Evolutionary conservation across 2,113 vertebrate species (phyloP), one percentile per base, ranked within the genome.

Genomic region (Anarrhichthys ocellatus): DNA sequence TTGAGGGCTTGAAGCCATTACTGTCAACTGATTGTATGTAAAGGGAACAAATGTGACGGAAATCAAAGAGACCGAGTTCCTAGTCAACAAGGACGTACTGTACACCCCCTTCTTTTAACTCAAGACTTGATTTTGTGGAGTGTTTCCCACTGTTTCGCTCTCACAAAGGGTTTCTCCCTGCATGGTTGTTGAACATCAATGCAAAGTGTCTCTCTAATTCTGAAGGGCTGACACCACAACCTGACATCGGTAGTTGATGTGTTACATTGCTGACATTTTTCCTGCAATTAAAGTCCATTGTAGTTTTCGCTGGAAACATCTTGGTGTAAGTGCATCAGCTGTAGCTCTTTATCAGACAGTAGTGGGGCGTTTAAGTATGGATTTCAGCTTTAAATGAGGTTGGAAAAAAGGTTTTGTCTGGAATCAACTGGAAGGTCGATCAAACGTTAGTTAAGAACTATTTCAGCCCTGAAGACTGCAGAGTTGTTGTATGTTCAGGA

Each of bases 361-460:
- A 58, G 9, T 34, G 4, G 59, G 10, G 27, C 20, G 14, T 18
- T 82, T 24, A 34, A 10, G 18, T 20, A 40, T 65, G 46, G 27
- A 34, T 58, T 68, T 84, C 22, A 61, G 46, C 66, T 83, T 78
- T 78, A 65, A 84, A 83, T 40, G 10, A 78, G 44, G 15, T 1
- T 36, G 36, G 44, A 2, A 59, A 72, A 56, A 46, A 70, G 14
- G 27, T 54, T 86, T 67, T 69, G 29, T 65, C 24, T 80, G 15
- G 50, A 78, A 85, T 87, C 17, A n/a, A 85, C 77, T 79, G 29
- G n/a, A 15, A 4, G 6, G 67, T 85, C 71, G 9, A 84, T 86
- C 54, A 36, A 68, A 70, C 1, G 4, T 70, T 87, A 88, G 85
- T 88, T 79, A 85, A 50, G 10, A 17, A 66, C n/a, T 68, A 54